Percentiles rank a stretch among this genome's conserved stretches.
phyloP scores from a whole-genome alignment of 1,140 invertebrate genomes.

The Arctopsyche grandis region DNA sequence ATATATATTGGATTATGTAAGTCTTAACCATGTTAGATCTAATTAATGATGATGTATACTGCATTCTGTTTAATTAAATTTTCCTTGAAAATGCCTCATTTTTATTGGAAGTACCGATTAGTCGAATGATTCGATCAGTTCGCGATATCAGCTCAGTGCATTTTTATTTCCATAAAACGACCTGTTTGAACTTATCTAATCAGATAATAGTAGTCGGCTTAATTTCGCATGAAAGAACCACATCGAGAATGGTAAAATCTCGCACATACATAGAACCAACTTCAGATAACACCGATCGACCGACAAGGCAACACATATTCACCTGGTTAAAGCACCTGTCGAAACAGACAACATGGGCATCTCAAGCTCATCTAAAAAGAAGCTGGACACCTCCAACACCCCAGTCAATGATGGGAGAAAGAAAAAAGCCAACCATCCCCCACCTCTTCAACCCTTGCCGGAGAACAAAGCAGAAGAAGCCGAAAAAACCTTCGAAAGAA shows the following conservation, averaged over 20 bases:
- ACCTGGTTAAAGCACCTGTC: background rate
- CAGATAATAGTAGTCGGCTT: constrained; percentile 21
- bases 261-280: background rate
- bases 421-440: background rate
- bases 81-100: no score
- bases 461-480: background rate
- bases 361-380: constrained; percentile 31
- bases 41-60: no score
- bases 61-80: no score
- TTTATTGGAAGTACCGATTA: no score
- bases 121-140: no score
- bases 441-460: background rate
- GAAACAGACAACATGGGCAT: constrained; percentile 34
- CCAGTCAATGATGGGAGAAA: constrained; percentile 36
- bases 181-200: constrained; percentile 17
- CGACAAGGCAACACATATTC: background rate
- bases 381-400: constrained; percentile 40
- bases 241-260: constrained; percentile 20
- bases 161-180: background rate
- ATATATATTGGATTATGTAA: no score
- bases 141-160: no score
- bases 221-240: background rate
- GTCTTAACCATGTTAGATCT: no score
- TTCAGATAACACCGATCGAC: constrained; percentile 6
- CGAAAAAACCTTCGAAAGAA: background rate